Base-by-base conservation (phyloP, 2,888 invertebrate genomes). In the Carcina quercana region DNA sequence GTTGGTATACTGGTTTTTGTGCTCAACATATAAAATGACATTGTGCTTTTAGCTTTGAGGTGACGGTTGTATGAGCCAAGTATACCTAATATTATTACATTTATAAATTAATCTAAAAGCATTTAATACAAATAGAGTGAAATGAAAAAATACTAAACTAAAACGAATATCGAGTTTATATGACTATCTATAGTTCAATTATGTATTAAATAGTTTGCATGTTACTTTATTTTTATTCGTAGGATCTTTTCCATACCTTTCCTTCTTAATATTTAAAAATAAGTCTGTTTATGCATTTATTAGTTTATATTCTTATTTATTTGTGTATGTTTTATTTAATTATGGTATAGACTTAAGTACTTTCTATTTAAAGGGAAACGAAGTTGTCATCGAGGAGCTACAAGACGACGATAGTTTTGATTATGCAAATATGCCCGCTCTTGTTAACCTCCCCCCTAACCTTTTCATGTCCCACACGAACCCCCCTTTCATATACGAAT, bases 311-410 rank as follows among this genome's bases (percentile, higher is more conserved):
- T 47, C n/a, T 40, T 50, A 37, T 51, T 47, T 51, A 25, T 43
- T 39, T 49, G 34, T 49, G 49, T 57, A 39, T 44, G 36, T 39
- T 46, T 58, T 51, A 5, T 13, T 21, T 13, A 12, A 50, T 47
- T 64, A 64, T 68, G 67, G 74, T 73, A 47, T 72, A 76, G 71
- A 79, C 73, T 66, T 67, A 72, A 68, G 60, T 52, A 57, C 63
- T 74, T 80, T 80, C 74, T 79, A 80, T 80, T 84, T 85, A 74
- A 86, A 85, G 84, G 85, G 68, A 58, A 69, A 65, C 59, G 78
- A 79, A 72, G 75, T 82, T 43, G 72, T 75, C 76, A 75, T 78
- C 75, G 85, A 83, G 67, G 84, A 84, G 68, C 65, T 78, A 50
- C 74, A 63, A 45, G 82, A 80, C 63, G 74, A 76, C 67, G 78